Conservation (phyloP, 1,140 invertebrate genomes). For the Euura lappo region DNA sequence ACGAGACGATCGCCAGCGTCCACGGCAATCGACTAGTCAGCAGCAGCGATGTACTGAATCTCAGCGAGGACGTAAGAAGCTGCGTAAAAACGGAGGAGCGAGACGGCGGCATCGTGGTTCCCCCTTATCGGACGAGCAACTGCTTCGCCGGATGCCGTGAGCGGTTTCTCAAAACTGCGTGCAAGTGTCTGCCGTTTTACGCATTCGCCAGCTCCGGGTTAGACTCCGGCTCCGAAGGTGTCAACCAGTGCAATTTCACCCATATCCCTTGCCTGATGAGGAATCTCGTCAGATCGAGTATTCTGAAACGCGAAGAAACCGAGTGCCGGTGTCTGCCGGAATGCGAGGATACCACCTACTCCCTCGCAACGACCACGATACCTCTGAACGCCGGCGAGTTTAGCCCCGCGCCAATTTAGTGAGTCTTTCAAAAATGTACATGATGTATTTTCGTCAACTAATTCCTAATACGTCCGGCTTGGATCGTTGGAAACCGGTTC, state of each 20-base stretch:
- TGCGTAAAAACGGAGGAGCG: slow-evolving; percentile 10
- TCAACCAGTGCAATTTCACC: slow-evolving; percentile 28
- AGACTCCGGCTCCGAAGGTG: not conserved
- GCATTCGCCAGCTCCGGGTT: slow-evolving; percentile 6
- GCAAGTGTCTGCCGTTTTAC: slow-evolving; percentile 31
- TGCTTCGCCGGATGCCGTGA: slow-evolving; percentile 32
- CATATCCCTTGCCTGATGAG: slow-evolving; percentile 29
- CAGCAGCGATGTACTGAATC: slow-evolving; percentile 28
- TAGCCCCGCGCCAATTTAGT: slow-evolving; percentile 43
- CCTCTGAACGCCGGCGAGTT: slow-evolving; percentile 33
- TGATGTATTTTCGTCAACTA: too few species aligned
- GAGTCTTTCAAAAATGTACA: slow-evolving; percentile 58
- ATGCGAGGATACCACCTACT: slow-evolving; percentile 43
- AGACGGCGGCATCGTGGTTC: not conserved
- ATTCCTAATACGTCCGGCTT: slow-evolving; percentile 61
- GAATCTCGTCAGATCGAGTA: slow-evolving; percentile 17
- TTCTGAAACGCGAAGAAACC: slow-evolving; percentile 19
- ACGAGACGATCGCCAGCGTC: slow-evolving; percentile 30
- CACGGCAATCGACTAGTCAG: slow-evolving; percentile 26
- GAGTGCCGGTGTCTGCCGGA: slow-evolving; percentile 45
- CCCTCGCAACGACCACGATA: slow-evolving; percentile 34
- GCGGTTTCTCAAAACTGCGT: slow-evolving; percentile 10
- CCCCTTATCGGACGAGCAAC: slow-evolving; percentile 31
- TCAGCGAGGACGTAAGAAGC: slow-evolving; percentile 21
- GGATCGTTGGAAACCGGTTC: slow-evolving; percentile 62